Evolutionary conservation across 2,113 vertebrate species (phyloP).

Genomic region (Trachemys scripta): DNA sequence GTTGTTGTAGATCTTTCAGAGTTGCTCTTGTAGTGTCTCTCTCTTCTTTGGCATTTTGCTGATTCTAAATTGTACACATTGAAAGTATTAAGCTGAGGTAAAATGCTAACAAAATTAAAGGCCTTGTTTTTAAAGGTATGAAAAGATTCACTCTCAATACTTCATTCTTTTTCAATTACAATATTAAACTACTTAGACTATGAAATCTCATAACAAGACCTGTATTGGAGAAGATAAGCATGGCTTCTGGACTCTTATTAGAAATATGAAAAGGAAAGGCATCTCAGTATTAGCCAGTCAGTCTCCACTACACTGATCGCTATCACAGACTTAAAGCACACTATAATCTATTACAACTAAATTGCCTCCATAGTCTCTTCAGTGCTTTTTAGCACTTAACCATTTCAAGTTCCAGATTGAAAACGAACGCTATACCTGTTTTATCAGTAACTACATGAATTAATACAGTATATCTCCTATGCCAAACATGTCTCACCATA

Average conservation of each 20-base stretch:
- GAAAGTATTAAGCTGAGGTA: conserved; percentile 20
- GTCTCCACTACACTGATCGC: background rate
- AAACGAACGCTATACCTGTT: background rate
- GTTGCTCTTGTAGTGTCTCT: conserved; percentile 78
- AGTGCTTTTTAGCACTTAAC: background rate
- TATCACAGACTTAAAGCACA: background rate
- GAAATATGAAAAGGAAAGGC: background rate
- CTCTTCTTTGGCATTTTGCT: conserved; percentile 84
- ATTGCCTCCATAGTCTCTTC: background rate
- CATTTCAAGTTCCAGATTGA: background rate
- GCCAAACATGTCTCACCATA: background rate
- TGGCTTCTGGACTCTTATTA: background rate
- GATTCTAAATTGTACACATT: conserved; percentile 73
- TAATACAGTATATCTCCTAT: background rate
- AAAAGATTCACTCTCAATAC: background rate
- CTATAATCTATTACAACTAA: background rate
- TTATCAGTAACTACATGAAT: background rate
- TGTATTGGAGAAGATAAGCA: background rate
- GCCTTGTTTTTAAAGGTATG: background rate
- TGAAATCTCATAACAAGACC: background rate
- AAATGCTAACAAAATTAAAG: background rate
- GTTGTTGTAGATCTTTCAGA: conserved; percentile 82
- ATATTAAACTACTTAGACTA: background rate
- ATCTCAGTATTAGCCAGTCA: background rate
- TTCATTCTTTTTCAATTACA: background rate